These are phyloP conservation scores for Drosophila baimaii DNA, from an alignment of 1,140 invertebrate species.

Conservation along the genomic window DNA sequence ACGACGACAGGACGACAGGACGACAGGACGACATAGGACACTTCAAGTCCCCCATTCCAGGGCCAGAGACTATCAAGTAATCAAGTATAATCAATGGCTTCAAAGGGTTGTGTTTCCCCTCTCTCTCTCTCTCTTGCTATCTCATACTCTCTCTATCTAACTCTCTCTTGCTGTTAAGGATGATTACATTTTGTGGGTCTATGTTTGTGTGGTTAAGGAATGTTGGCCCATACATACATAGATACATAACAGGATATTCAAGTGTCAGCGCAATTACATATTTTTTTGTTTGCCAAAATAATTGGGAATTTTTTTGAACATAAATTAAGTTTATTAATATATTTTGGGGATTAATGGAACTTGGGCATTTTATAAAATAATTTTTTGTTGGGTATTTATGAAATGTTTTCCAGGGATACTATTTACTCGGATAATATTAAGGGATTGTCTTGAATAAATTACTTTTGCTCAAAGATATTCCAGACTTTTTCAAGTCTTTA, in stretches of 20 bases:
- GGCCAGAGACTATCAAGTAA: constrained; percentile 6
- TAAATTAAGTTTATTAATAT: no score
- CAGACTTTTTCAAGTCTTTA: no score
- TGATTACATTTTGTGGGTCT: constrained; percentile 29
- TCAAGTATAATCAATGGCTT: constrained; percentile 51
- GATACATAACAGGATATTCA: background rate
- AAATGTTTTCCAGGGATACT: no score
- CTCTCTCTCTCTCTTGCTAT: background rate
- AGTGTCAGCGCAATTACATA: no score
- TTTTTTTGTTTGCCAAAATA: no score
- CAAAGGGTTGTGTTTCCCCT: constrained; percentile 21
- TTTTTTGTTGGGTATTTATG: no score
- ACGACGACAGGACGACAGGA: background rate
- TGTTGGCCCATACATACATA: background rate
- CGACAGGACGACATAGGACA: constrained; percentile 1
- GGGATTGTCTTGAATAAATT: no score
- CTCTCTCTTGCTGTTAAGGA: background rate
- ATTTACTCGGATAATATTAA: no score
- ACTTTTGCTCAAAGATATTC: no score
- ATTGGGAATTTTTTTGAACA: no score
- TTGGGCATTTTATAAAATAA: no score
- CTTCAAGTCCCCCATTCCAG: background rate
- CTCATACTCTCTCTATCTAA: background rate
- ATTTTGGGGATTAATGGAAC: no score
- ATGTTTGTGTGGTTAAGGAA: constrained; percentile 1